Base-by-base conservation (phyloP, 1,140 invertebrate species). In the Ostrea denselamellosa region DNA sequence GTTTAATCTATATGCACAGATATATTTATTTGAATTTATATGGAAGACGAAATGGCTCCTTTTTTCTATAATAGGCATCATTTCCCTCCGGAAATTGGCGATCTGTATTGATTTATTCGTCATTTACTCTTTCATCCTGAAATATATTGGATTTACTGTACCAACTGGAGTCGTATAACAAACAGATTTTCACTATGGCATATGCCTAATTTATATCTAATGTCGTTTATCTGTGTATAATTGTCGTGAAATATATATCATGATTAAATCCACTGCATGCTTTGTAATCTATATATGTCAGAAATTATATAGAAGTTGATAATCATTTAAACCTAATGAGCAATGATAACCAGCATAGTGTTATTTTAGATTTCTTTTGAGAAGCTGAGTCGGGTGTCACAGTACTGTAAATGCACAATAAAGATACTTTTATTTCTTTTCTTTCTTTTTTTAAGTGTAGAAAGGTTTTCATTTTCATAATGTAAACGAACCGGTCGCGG, bases 31-130 rank as follows among this genome's bases (percentile, higher is more conserved):
- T 58, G 12, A 58, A 19, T 5, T 14, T 19, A 58, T 58, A 14
- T 58, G 56, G 56, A 58, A 58, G 28, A 12, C 28, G 10, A 71
- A 71, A 34, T 14, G 12, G 12, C 12, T 71, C 4, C 5, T 28
- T 12, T 28, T 71, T 28, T 71, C 68, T 25, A 71, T 71, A 71
- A 71, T 25, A 9, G 0, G 22, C 68, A 17, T 14, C 22, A 71
- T 71, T 71, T 71, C 68, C 25, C 25, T 25, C n/a, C 4, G 68
- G 68, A 71, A 71, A 71, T 71, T 28, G 68, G 25, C 68, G 25
- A 71, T 71, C 28, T 28, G 10, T 71, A 71, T 71, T 25, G 68
- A 34, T 71, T 71, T 71, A 28, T 71, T 14, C 25, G 12, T 34
- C 22, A 71, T 68, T 68, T 68, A 4, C 54, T 56, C 14, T 56